Base-by-base conservation (phyloP, 37 sponge, comb jelly and placozoan genomes). In the Hexactinellida sp. region DNA sequence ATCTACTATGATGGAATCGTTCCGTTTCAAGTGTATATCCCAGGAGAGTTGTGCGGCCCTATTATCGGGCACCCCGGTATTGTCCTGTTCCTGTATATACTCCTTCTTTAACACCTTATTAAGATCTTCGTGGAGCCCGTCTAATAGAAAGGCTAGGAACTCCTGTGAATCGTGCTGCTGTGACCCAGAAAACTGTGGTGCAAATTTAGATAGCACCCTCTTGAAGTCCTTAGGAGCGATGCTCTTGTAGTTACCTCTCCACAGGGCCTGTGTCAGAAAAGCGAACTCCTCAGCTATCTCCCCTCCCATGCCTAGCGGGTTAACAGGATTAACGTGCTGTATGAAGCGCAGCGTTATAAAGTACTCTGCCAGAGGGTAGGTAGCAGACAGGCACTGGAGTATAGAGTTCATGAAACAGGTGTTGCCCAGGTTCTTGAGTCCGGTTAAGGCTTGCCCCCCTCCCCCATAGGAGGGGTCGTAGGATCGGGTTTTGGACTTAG, bases 221-320 rank as follows among this genome's bases (percentile, higher is more conserved):
- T 95, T 97, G 88, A 95, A 95, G 83, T 97, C 98, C 47, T 90
- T 83, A 0, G 98, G 98, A 36, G 92, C 82, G 37, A 97, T 87
- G 37, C 84, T 89, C 47, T 88, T 86, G 87, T 90, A 95, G 54
- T 88, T 36, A 0, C 92, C 95, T 21, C 83, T 36, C 98, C 98
- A 97, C 63, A 92, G 41, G 0, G 89, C 87, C 82, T 87, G 88
- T 5, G 86, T 84, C 23, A 97, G 84, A 38, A 91, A 91, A 36
- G 87, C 89, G 91, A 95, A 97, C 87, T 97, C 95, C 86, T 92
- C 92, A 23, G 98, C 98, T 24, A 97, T 85, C 37, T 54, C 82
- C 36, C 98, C 98, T 32, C 88, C 86, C 84, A 54, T 51, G 21
- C 92, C 91, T 9, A 92, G 51, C 10, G 93, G 95, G 82, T 92